Conservation (phyloP, 2,888 invertebrate genomes). For the Leucoma salicis region DNA sequence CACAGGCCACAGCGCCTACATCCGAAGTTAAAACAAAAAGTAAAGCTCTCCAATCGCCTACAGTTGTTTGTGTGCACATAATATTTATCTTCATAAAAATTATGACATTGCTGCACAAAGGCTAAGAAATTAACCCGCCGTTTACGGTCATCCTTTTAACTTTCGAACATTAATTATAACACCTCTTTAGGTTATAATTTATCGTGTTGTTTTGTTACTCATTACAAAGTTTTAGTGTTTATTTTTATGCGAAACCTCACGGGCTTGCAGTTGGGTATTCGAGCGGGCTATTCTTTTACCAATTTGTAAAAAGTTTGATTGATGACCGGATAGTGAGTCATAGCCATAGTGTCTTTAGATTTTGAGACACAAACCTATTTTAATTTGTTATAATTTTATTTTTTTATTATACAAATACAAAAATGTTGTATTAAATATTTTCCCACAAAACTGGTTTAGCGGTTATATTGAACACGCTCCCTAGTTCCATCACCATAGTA, state of each 20-base stretch:
- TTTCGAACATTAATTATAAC: conserved; percentile 77
- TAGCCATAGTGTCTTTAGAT: too few species aligned
- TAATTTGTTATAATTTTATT: too few species aligned
- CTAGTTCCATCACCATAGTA: too few species aligned
- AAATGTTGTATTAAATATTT: too few species aligned
- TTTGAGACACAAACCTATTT: too few species aligned
- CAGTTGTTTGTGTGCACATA: conserved; percentile 40
- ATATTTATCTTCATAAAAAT: conserved; percentile 66
- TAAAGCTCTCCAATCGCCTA: conserved; percentile 20
- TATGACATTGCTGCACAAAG: conserved; percentile 69
- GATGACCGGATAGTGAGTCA: too few species aligned
- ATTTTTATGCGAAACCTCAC: conserved; percentile 27
- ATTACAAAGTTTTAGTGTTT: conserved; percentile 53
- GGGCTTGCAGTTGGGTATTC: conserved; percentile 18
- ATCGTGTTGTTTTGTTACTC: conserved; percentile 71
- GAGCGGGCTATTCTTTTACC: conserved; percentile 2
- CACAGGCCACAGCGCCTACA: background rate
- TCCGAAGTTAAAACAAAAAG: conserved; percentile 25
- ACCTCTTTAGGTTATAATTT: conserved; percentile 79
- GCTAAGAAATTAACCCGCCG: conserved; percentile 59
- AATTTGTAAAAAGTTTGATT: background rate
- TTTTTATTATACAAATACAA: too few species aligned
- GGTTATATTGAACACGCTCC: too few species aligned
- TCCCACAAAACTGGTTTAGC: too few species aligned
- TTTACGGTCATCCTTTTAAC: conserved; percentile 69